phyloP scores from a whole-genome alignment of 2,888 invertebrate genomes.

The Bombylius major region DNA sequence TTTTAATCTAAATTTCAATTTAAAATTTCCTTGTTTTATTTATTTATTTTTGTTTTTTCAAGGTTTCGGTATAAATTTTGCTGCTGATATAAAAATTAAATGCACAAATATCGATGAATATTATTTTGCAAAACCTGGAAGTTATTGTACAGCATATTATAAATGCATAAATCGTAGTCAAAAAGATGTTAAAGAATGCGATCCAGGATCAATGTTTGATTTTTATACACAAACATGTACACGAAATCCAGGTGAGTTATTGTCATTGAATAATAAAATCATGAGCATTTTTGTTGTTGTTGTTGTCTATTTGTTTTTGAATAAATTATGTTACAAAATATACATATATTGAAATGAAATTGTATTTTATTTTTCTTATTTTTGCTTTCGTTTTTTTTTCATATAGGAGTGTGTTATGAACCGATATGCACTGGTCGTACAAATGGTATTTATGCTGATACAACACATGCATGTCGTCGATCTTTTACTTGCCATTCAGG shows the following conservation, averaged over 20 bases:
- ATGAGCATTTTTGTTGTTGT: not conserved
- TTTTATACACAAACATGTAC: slow-evolving; percentile 42
- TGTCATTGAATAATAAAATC: not conserved
- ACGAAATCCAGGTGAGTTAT: slow-evolving; percentile 32
- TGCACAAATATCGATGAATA: slow-evolving; percentile 23
- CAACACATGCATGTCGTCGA: slow-evolving; percentile 44
- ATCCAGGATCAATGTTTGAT: slow-evolving; percentile 44
- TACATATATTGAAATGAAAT: not conserved
- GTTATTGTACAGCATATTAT: slow-evolving; percentile 46
- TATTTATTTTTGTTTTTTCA: not conserved
- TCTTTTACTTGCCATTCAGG: slow-evolving; percentile 40
- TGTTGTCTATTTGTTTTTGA: not conserved
- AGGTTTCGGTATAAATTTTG: not conserved
- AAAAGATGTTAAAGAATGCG: slow-evolving; percentile 39
- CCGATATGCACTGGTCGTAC: slow-evolving; percentile 45
- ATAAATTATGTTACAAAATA: not conserved
- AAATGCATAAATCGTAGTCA: slow-evolving; percentile 33
- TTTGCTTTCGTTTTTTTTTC: not conserved
- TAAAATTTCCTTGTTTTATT: not conserved
- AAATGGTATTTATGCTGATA: slow-evolving; percentile 45
- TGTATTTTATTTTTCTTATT: not conserved
- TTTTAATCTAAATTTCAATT: not conserved
- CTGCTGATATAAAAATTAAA: slow-evolving; percentile 18
- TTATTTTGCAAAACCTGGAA: slow-evolving; percentile 42
- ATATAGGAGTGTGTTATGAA: slow-evolving; percentile 43